A percentile compares a stretch with the other conserved stretches of the same genome.
Evolutionary conservation across 2,113 vertebrate genomes (phyloP).

Genomic region (Poicephalus meyeri): DNA sequence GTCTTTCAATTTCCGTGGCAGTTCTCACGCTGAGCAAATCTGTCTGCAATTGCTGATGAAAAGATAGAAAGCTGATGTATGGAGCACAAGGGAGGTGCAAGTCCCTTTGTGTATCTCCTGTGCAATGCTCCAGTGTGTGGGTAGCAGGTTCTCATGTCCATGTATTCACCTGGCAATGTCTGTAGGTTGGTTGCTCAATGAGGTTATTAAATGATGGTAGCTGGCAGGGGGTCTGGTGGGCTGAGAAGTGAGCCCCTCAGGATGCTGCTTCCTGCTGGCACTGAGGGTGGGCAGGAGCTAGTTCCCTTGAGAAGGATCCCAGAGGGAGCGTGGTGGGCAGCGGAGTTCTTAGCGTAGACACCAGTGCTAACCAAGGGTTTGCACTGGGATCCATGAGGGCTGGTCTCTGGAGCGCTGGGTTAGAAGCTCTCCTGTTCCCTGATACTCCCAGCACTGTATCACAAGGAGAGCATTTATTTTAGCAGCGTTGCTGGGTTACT

Average conservation of each 20-base stretch:
- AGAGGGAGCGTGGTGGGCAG: rapidly evolving
- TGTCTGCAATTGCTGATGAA: slow-evolving; percentile 58
- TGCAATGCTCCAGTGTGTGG: background rate
- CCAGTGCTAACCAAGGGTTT: background rate
- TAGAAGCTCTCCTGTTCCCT: background rate
- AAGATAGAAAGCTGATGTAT: slow-evolving; percentile 44
- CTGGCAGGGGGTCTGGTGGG: background rate
- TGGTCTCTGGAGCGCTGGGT: rapidly evolving
- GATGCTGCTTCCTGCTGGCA: background rate
- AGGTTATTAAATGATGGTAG: background rate
- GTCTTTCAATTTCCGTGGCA: slow-evolving; percentile 65
- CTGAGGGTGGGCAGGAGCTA: background rate
- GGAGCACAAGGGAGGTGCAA: slow-evolving; percentile 13
- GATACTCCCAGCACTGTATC: background rate
- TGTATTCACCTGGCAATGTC: rapidly evolving
- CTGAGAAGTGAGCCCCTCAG: rapidly evolving
- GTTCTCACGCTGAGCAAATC: slow-evolving; percentile 64
- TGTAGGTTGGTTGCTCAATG: background rate
- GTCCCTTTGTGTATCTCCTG: background rate
- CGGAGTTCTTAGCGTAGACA: background rate
- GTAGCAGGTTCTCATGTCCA: background rate
- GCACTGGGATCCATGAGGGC: rapidly evolving
- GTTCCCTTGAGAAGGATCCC: background rate
- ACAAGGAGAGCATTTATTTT: background rate
- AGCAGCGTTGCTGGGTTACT: background rate